Base-by-base conservation (phyloP, 1,140 invertebrate species). In the Mya arenaria region DNA sequence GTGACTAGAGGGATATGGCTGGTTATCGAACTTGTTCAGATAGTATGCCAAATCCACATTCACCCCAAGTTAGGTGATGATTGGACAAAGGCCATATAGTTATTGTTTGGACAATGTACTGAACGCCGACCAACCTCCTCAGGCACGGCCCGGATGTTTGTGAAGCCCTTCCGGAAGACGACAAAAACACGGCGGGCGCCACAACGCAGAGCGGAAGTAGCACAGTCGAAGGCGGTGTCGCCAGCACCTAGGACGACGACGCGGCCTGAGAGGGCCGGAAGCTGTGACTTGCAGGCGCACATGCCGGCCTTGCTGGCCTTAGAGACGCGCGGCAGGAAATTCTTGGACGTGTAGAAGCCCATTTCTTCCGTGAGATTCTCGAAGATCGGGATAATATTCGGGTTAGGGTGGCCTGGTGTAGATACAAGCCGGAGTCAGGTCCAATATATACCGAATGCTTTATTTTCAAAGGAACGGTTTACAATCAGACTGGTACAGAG, bases 191-290 rank as follows among this genome's bases (percentile, higher is more conserved):
- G 95, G 41, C 94, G 95, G 0, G 98, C 98, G 0, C 98, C 99
- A 92, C 99, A 99, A 28, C 99, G 94, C 4, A 99, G 92, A 0
- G 98, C 98, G 0, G 98, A 99, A 0, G 99, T 99, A 0, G 99
- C 99, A 93, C 99, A 99, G 94, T 99, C 98, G 92, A 99, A 99
- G 0, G 99, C 99, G 0, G 99, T 99, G 91, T 99, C 99, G 0
- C 99, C 98, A 19, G 98, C 97, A 0, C 99, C 98, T 2, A 99
- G 92, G 0, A 99, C 98, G 79, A 99, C 95, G 0, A 99, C 98
- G 83, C 95, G 97, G 4, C 98, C 73, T 32, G 75, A 83, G 5
- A 99, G 91, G 73, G 94, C 89, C 1, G 98, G 98, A 56, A 99
- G 92, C 19, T 94, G 86, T 1, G 93, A 84, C 85, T 96, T 96